Conservation (phyloP, 2,888 invertebrate species). For the Kryphioiulus occultus region DNA sequence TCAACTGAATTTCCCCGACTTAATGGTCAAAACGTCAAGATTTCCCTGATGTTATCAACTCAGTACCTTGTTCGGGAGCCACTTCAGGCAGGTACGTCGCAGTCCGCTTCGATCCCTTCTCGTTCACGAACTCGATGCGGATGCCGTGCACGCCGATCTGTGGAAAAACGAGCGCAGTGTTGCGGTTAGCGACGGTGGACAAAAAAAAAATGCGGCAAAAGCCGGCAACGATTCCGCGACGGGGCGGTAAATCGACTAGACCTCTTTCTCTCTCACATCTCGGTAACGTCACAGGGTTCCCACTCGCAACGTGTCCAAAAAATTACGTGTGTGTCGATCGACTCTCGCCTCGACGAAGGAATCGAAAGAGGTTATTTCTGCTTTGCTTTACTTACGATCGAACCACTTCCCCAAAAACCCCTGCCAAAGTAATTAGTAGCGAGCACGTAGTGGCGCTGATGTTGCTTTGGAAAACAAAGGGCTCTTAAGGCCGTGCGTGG, state of each 20-base stretch:
- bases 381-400: background rate
- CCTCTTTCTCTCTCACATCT: background rate
- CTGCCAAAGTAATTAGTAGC: constrained; percentile 8
- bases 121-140: constrained; percentile 94
- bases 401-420: background rate
- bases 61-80: constrained; percentile 95
- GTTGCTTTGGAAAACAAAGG: background rate
- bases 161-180: constrained; percentile 47
- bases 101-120: constrained; percentile 89
- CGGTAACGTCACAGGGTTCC: background rate
- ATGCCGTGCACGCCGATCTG: constrained; percentile 90
- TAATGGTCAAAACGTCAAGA: too few species aligned
- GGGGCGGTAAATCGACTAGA: background rate
- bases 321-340: background rate
- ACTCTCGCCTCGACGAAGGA: background rate
- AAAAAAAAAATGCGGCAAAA: background rate
- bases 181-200: background rate
- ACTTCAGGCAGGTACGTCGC: constrained; percentile 99
- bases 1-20: too few species aligned
- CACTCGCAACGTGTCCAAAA: background rate
- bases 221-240: background rate
- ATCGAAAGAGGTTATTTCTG: background rate
- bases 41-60: too few species aligned
- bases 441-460: background rate
- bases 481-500: background rate